These are phyloP conservation scores for Hyperopisus bebe DNA, from an alignment of 2,113 vertebrate species.

Conservation along the genomic window DNA sequence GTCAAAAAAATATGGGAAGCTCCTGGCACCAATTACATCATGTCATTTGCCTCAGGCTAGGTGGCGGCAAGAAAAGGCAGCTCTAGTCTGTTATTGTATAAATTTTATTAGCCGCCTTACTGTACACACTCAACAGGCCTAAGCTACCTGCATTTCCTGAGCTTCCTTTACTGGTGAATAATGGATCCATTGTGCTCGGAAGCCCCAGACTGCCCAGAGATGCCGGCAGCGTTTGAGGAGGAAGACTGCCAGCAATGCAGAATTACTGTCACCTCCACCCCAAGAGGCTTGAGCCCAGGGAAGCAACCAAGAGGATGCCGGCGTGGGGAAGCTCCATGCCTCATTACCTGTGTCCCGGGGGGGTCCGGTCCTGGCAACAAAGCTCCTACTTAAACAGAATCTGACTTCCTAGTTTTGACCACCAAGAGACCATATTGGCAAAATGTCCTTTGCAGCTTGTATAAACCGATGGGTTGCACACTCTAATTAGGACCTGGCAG, in stretches of 20 bases:
- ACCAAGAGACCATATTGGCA: neutral
- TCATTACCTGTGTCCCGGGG: neutral
- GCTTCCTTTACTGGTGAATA: neutral
- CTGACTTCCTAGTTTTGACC: neutral
- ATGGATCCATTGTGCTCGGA: neutral
- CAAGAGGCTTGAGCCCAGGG: neutral
- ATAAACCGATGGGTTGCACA: neutral
- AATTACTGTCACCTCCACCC: neutral
- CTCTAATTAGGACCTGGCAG: neutral
- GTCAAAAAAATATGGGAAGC: neutral
- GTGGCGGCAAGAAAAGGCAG: neutral
- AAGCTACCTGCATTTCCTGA: neutral
- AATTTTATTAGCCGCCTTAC: neutral
- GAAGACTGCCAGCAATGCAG: neutral
- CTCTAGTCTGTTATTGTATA: neutral
- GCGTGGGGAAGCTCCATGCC: neutral
- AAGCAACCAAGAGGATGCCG: neutral
- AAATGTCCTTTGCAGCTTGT: neutral
- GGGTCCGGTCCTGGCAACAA: neutral
- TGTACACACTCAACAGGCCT: neutral
- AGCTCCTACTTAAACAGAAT: neutral
- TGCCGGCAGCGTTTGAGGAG: neutral
- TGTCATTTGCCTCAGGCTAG: neutral
- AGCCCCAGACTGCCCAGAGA: neutral
- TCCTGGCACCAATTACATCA: conserved; percentile 37